A percentile compares a stretch with the other conserved stretches of the same genome.
These are phyloP conservation scores for Synaphobranchus kaupii DNA, from an alignment of 2,797 vertebrate species.

Conservation along the genomic window DNA sequence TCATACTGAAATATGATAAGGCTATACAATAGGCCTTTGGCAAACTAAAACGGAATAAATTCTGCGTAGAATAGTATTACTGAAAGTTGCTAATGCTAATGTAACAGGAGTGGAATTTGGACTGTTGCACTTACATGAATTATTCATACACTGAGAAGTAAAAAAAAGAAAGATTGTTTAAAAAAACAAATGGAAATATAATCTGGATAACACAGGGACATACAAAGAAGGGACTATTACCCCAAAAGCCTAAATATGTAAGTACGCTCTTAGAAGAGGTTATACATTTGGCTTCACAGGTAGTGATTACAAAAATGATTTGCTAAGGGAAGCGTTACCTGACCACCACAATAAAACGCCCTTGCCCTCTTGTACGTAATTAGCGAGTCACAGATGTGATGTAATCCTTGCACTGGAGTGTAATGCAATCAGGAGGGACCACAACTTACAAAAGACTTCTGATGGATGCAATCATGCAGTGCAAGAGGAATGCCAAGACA, in stretches of 20 bases:
- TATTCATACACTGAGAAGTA: background rate
- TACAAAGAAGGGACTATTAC: too few species aligned
- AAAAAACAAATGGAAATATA: background rate
- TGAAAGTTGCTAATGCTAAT: background rate
- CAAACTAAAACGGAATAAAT: background rate
- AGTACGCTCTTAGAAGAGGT: background rate
- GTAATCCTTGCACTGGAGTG: background rate
- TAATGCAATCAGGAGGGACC: background rate
- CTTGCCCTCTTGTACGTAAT: background rate
- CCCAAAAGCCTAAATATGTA: too few species aligned
- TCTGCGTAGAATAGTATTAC: background rate
- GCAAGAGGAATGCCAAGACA: background rate
- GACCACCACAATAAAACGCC: background rate
- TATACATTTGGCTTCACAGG: background rate
- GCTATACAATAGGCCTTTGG: background rate
- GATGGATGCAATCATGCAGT: background rate
- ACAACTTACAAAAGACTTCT: background rate
- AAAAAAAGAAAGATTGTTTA: background rate
- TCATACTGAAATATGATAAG: background rate
- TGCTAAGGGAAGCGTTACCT: background rate
- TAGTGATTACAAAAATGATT: background rate
- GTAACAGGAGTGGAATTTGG: background rate
- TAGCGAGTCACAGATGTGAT: background rate
- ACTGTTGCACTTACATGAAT: background rate
- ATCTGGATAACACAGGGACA: background rate